Percentiles rank a stretch among this genome's conserved stretches.
Conservation (phyloP, 23 tunicate genomes). For the Styela plicata region DNA sequence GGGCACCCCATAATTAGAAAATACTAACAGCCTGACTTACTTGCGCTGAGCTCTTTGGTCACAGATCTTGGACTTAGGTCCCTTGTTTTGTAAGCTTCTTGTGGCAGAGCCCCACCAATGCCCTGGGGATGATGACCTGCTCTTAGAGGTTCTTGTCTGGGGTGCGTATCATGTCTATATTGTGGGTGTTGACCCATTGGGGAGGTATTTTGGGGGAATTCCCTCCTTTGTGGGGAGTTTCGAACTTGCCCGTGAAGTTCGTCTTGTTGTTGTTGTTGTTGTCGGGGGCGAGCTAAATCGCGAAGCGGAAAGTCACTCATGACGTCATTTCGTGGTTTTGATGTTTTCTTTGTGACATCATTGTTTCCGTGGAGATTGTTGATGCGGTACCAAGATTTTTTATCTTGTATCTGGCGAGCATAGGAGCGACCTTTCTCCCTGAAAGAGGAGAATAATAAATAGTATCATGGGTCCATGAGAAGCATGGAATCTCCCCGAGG, state of each 20-base stretch:
- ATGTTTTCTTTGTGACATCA: conserved; percentile 12
- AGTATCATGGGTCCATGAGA: neutral
- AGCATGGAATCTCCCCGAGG: no score
- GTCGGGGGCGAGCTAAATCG: conserved; percentile 46
- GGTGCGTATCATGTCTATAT: conserved; percentile 13
- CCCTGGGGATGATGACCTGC: conserved; percentile 10
- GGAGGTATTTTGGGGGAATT: neutral
- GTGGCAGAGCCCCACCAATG: conserved; percentile 53
- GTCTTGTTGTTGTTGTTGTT: conserved; percentile 2
- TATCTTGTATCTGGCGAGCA: conserved; percentile 46
- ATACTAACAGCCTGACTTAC: no score
- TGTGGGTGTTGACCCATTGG: neutral
- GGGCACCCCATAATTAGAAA: no score
- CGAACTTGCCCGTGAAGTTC: conserved; percentile 11
- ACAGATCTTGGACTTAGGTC: conserved; percentile 52
- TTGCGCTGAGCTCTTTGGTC: conserved; percentile 77
- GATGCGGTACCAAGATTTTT: conserved; percentile 28
- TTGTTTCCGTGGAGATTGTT: conserved; percentile 16
- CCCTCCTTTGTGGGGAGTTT: neutral
- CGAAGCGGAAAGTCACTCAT: conserved; percentile 86
- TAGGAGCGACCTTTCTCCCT: conserved; percentile 35
- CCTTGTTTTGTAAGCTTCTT: conserved; percentile 77
- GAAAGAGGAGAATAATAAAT: neutral
- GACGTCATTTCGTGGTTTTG: conserved; percentile 47
- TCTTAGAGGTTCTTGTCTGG: neutral